Conservation (phyloP, 2,888 invertebrate species). For the Lapara coniferarum region DNA sequence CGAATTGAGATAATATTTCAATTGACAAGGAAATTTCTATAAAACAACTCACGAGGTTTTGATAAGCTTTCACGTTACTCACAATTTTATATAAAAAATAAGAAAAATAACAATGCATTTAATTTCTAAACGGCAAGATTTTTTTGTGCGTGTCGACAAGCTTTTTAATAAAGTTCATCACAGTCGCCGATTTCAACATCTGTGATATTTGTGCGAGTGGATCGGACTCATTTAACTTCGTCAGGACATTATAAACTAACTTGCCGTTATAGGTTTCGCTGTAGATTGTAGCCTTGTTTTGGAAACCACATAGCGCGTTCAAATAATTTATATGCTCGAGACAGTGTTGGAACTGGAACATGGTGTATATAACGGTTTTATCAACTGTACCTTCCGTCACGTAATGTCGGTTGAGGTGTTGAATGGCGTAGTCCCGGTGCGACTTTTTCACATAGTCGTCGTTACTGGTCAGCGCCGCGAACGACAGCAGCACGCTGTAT, state of each 20-base stretch:
- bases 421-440: not conserved
- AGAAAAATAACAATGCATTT: not conserved
- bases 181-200: constrained; percentile 1
- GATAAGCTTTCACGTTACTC: too few species aligned
- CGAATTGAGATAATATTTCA: too few species aligned
- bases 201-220: not conserved
- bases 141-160: not conserved
- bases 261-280: constrained; percentile 49
- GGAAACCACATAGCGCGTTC: constrained; percentile 50
- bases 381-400: not conserved
- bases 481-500: constrained; percentile 46
- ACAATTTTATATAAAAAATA: too few species aligned
- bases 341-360: constrained; percentile 50
- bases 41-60: too few species aligned
- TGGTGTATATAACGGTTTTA: constrained; percentile 35
- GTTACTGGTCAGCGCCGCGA: constrained; percentile 39
- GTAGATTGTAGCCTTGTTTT: constrained; percentile 41
- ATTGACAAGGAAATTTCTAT: too few species aligned
- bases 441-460: not conserved
- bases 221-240: constrained; percentile 27
- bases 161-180: not conserved
- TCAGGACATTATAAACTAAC: constrained; percentile 45
- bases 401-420: constrained; percentile 36
- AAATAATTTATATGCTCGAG: constrained; percentile 50
- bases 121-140: not conserved